Evolutionary conservation across 2,888 invertebrate genomes (phyloP).

Genomic region (Tachina grossa): DNA sequence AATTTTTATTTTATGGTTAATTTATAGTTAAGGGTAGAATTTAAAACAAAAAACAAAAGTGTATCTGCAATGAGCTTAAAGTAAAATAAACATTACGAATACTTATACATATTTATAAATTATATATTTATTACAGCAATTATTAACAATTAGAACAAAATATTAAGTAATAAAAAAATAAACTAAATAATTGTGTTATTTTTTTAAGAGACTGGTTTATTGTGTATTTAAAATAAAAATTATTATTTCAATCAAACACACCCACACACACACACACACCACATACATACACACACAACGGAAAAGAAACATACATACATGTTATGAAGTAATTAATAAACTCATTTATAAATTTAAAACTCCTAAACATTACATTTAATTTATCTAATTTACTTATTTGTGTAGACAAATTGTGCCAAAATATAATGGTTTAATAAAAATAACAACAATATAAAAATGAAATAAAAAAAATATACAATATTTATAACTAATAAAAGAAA

Average conservation of each 20-base stretch:
- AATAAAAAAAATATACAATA: conserved; percentile 54
- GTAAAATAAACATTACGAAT: conserved; percentile 57
- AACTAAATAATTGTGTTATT: conserved; percentile 62
- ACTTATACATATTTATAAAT: conserved; percentile 53
- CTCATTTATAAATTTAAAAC: neutral
- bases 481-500: conserved; percentile 62
- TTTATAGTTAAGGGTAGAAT: conserved; percentile 61
- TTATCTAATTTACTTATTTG: conserved; percentile 41
- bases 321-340: conserved; percentile 4
- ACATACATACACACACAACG: conserved; percentile 5
- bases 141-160: conserved; percentile 39
- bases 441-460: conserved; percentile 34
- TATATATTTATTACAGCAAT: conserved; percentile 57
- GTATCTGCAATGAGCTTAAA: conserved; percentile 74
- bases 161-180: conserved; percentile 68
- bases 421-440: conserved; percentile 43
- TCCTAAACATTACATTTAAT: conserved; percentile 12
- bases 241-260: conserved; percentile 16
- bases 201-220: conserved; percentile 68
- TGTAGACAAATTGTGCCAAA: conserved; percentile 66
- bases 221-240: conserved; percentile 51
- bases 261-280: neutral
- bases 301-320: neutral
- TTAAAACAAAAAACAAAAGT: conserved; percentile 59
- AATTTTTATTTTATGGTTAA: conserved; percentile 43